Base-by-base conservation (phyloP, 64 coral and sea anemone species). In the Montipora efflorescens region DNA sequence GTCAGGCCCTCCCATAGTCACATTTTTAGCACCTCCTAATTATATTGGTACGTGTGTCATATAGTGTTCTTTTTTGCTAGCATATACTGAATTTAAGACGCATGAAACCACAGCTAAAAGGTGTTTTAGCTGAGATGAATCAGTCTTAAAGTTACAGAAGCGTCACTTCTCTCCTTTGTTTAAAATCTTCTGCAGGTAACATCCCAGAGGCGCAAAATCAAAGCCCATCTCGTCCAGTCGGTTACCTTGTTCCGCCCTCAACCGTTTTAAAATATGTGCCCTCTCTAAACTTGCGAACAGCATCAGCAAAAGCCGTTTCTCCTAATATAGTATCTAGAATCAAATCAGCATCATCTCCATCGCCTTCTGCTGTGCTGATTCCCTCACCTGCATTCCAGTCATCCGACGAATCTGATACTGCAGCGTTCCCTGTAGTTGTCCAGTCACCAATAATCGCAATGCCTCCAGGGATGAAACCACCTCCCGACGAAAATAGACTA, bases 381-480 rank as follows among this genome's bases (percentile, higher is more conserved):
- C 47, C 82, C 6, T 86, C 79, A 20, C 64, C 50, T 91, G 23
- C 66, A 13, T 8, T 47, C 0, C 47, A 49, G 0, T 14, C 23
- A 28, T 7, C 71, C 6, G 7, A 78, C 28, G 46, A 62, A 12
- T 22, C 77, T 19, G 79, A 14, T 0, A 8, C 67, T 18, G 67
- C 20, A 10, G 21, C 78, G 15, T 46, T 49, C 3, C 79, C 90
- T 46, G 28, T n/a, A 45, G 57, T 67, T 36, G 75, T 55, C 8
- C 15, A 86, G 64, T 15, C 82, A 12, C 88, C 88, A 21, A 67
- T n/a, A 5, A 74, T 91, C 14, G 11, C 75, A 3, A 83, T 91
- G 90, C 79, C 79, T 21, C 90, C 90, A 9, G 90, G 90, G 44
- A 15, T 82, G 5, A 72, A 7, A 45, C 90, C 90, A 80, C 79